Evolutionary conservation across 2,113 vertebrate genomes (phyloP), one percentile per base, ranked within the genome.

Genomic region (Donacobius atricapilla): DNA sequence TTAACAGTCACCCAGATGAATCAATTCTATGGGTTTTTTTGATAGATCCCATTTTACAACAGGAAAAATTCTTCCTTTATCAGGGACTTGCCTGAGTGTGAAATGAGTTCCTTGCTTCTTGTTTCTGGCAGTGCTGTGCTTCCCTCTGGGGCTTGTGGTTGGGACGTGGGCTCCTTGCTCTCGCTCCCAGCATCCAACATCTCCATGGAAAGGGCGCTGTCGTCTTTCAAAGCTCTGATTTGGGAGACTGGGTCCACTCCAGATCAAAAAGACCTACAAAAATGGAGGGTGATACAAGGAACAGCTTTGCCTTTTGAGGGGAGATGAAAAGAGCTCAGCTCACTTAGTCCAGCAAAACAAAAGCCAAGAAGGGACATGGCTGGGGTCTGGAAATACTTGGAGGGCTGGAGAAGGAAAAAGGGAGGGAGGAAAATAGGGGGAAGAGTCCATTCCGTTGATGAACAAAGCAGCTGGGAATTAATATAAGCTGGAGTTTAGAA

Each of bases 401-500:
- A 87, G 50, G 56, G 66, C 50, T 60, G 72, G 56, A 75, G 33
- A 35, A 20, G 47, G 44, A 15, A 40, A 84, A 79, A 44, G 21
- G n/a, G 25, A 77, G 47, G 53, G 40, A 76, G 53, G 35, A 73
- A 95, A 83, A 51, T 3, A 24, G n/a, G 5, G 37, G 50, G 54
- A 3, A 6, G 78, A 77, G 61, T 54, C 42, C 69, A 73, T 77
- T 91, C 71, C 45, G 76, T 20, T 1, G 0, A 81, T 66, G 80
- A 89, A 89, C 83, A 96, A 87, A 96, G 72, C 83, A 89, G 83
- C 81, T 70, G 68, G 42, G 72, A 94, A 73, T 93, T 86, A 77
- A 91, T 84, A 39, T 35, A 45, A 94, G 56, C 83, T 66, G 77
- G 73, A 89, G 72, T 95, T 96, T 57, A 90, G 94, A 94, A 94